A percentile compares a stretch with the other conserved stretches of the same genome.
These are phyloP conservation scores for Vannuccia rotundouncinata DNA, from an alignment of 2,888 invertebrate genomes.

Conservation along the genomic window DNA sequence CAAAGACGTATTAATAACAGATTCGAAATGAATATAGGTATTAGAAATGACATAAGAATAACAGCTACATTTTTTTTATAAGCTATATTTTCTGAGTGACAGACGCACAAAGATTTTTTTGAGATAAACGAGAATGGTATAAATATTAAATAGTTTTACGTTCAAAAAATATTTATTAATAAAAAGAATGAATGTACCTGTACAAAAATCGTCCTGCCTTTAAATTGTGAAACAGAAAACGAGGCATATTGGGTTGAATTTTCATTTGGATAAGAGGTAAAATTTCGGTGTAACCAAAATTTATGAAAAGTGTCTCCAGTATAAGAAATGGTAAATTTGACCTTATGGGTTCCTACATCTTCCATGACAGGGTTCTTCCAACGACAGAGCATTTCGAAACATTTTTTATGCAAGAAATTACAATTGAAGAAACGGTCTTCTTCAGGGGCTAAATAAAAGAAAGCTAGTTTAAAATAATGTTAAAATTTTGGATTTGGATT, in stretches of 20 bases:
- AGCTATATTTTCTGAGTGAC: too few species aligned
- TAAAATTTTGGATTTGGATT: too few species aligned
- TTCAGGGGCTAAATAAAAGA: neutral
- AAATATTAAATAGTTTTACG: neutral
- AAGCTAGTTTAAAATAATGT: too few species aligned
- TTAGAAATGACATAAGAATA: too few species aligned
- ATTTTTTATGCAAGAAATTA: neutral
- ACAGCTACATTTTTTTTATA: too few species aligned
- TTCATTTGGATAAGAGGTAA: neutral
- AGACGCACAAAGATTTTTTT: too few species aligned
- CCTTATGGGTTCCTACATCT: neutral
- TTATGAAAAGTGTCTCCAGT: neutral
- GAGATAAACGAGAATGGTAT: too few species aligned
- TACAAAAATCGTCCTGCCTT: neutral
- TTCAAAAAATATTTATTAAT: neutral
- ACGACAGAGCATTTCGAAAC: neutral
- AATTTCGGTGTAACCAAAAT: neutral
- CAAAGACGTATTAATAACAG: too few species aligned
- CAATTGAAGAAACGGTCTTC: neutral
- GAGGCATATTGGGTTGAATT: neutral
- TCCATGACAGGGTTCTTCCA: neutral
- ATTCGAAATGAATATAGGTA: too few species aligned
- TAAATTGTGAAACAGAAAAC: neutral
- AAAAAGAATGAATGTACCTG: neutral
- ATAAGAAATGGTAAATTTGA: neutral